Conservation (phyloP, 2,797 vertebrate species). For the Sphenodon punctatus region DNA sequence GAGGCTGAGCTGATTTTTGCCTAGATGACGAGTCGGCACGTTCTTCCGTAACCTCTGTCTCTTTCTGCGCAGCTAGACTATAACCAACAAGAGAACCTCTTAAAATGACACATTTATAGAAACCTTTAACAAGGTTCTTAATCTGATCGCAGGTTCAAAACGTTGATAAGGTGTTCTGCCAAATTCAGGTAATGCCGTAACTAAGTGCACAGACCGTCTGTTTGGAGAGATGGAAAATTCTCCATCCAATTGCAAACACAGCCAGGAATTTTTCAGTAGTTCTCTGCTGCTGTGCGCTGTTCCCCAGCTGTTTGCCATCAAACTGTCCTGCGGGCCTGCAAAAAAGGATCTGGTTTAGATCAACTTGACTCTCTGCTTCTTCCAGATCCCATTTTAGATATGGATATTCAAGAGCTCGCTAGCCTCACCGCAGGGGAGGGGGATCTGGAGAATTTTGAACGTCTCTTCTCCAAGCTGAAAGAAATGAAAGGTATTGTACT, state of each 20-base stretch:
- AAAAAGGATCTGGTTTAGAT: neutral
- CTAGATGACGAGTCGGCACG: neutral
- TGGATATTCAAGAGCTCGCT: constrained; percentile 95
- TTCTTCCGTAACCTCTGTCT: neutral
- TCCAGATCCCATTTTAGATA: constrained; percentile 89
- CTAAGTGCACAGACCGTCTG: rapidly evolving
- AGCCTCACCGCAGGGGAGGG: constrained; percentile 92
- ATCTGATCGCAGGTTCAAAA: neutral
- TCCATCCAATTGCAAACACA: neutral
- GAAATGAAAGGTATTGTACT: constrained; percentile 93
- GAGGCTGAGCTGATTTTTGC: neutral
- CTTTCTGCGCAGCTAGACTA: neutral
- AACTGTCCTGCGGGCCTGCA: neutral
- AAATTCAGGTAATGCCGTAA: neutral
- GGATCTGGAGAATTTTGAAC: constrained; percentile 95
- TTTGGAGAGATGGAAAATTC: neutral
- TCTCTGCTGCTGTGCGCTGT: neutral
- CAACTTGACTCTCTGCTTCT: neutral
- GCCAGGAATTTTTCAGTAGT: neutral
- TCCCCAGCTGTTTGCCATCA: neutral
- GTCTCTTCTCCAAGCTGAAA: constrained; percentile 95
- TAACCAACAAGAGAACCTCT: neutral
- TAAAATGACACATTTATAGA: neutral
- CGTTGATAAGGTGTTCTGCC: neutral
- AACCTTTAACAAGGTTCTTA: neutral